A percentile compares a stretch with the other conserved stretches of the same genome.
These are phyloP conservation scores for Nymphalis urticae DNA, from an alignment of 2,888 invertebrate genomes.

Conservation along the genomic window DNA sequence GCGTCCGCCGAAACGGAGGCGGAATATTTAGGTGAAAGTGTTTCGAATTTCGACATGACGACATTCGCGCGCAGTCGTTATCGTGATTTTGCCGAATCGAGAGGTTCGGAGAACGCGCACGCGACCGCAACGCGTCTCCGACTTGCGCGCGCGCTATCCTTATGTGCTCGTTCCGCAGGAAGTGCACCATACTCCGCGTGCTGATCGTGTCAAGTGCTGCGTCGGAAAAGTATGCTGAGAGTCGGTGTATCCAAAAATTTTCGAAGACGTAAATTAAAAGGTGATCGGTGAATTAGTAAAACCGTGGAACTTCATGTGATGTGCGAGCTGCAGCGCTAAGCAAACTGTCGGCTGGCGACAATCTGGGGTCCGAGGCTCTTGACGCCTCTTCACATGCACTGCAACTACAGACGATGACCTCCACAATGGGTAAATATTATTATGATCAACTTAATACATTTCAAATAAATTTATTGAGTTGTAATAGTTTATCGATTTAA, in stretches of 20 bases:
- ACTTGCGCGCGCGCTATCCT: conserved; percentile 56
- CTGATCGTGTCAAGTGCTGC: conserved; percentile 64
- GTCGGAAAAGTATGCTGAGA: conserved; percentile 72
- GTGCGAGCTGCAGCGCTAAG: conserved; percentile 62
- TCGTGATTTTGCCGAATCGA: conserved; percentile 81
- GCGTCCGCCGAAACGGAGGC: conserved; percentile 80
- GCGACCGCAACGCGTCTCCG: conserved; percentile 52
- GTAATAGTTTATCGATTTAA: neutral
- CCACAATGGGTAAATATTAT: conserved; percentile 75
- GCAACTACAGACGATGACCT: conserved; percentile 78
- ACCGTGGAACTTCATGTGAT: conserved; percentile 69
- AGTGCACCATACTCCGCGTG: conserved; percentile 64
- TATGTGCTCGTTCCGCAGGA: conserved; percentile 62
- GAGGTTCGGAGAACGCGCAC: conserved; percentile 72
- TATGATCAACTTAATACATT: neutral
- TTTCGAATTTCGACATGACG: conserved; percentile 82
- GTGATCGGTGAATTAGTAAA: conserved; percentile 67
- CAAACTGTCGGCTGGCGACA: conserved; percentile 74
- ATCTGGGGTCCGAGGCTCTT: conserved; percentile 73
- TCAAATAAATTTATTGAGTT: neutral
- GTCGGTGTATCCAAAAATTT: conserved; percentile 67
- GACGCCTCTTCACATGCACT: conserved; percentile 70
- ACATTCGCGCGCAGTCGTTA: conserved; percentile 82
- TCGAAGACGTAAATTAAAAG: conserved; percentile 73
- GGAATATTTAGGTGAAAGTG: conserved; percentile 83